Conservation (phyloP, 2,113 vertebrate species). For the Eulacestoma nigropectus region DNA sequence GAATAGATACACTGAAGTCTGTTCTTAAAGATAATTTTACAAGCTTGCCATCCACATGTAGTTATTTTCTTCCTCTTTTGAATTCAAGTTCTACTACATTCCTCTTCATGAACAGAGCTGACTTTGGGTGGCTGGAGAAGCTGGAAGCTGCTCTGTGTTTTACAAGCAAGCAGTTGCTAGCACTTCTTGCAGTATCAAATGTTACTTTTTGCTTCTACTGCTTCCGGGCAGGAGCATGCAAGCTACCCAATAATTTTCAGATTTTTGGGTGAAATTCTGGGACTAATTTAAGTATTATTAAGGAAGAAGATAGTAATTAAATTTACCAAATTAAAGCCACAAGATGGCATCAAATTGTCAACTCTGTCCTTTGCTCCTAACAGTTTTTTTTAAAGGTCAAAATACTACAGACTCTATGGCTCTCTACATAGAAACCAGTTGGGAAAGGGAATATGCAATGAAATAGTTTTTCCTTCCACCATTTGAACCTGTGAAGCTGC, state of each 20-base stretch:
- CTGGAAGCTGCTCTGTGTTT: neutral
- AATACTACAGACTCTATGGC: neutral
- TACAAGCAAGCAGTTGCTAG: neutral
- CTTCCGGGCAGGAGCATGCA: neutral
- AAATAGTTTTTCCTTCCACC: neutral
- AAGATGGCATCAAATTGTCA: conserved; percentile 29
- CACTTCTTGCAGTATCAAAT: neutral
- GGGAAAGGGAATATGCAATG: neutral
- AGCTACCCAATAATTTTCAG: neutral
- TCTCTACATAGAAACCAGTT: neutral
- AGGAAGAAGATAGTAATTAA: neutral
- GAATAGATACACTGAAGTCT: neutral
- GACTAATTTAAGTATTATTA: neutral
- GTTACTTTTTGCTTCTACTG: neutral
- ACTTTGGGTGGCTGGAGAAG: neutral
- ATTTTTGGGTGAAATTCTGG: neutral
- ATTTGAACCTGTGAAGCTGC: neutral
- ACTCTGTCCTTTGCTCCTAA: neutral
- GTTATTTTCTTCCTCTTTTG: neutral
- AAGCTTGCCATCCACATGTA: neutral
- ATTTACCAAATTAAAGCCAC: neutral
- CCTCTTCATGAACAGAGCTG: neutral
- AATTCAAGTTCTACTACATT: rapidly evolving
- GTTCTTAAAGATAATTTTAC: neutral
- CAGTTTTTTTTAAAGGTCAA: neutral